A percentile compares a stretch with the other conserved stretches of the same genome.
Evolutionary conservation across 2,113 vertebrate genomes (phyloP).

Genomic region (Hemiscyllium ocellatum): DNA sequence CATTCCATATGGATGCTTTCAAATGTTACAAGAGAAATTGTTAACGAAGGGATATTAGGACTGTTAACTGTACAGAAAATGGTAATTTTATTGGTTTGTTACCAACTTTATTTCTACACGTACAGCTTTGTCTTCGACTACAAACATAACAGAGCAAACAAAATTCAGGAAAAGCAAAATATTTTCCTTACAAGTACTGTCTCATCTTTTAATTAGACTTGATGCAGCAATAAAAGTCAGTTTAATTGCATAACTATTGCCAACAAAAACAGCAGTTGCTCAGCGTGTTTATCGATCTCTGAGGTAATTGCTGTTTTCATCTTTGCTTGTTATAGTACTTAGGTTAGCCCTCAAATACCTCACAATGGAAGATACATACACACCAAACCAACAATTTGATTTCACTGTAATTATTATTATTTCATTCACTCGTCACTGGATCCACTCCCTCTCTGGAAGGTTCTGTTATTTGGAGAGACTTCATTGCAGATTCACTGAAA

Average conservation of each 20-base stretch:
- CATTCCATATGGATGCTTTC: background rate
- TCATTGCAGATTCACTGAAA: background rate
- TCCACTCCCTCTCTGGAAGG: background rate
- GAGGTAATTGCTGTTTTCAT: constrained; percentile 32
- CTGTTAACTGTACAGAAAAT: background rate
- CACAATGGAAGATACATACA: background rate
- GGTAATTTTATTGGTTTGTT: background rate
- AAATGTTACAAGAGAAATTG: background rate
- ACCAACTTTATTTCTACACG: background rate
- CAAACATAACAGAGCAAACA: background rate
- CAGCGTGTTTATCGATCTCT: constrained; percentile 4
- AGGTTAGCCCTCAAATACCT: background rate
- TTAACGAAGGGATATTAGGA: background rate
- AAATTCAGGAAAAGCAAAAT: background rate
- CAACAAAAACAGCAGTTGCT: constrained; percentile 1
- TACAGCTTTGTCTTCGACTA: background rate
- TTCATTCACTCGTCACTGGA: background rate
- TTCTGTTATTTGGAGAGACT: background rate
- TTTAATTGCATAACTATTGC: constrained; percentile 5
- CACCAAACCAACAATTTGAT: background rate
- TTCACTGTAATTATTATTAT: constrained; percentile 12
- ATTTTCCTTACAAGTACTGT: background rate
- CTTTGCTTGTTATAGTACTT: constrained; percentile 12
- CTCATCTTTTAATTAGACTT: background rate
- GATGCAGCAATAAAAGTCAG: background rate